Evolutionary conservation across 2,888 invertebrate species (phyloP), one percentile per base, ranked within the genome.

Genomic region (Operophtera brumata): DNA sequence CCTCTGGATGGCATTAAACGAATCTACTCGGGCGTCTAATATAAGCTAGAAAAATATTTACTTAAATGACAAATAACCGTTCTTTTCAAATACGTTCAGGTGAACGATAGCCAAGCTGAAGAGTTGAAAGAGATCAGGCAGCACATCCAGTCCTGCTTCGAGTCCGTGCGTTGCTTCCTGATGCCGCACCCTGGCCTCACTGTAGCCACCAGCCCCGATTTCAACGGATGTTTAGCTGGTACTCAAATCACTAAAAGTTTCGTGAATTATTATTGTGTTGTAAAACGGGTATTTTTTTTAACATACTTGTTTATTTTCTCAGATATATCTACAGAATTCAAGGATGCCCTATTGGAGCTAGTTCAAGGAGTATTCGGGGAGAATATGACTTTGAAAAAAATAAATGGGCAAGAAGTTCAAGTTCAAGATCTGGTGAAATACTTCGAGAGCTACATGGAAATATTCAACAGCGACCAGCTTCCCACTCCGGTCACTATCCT

Each of bases 401-500:
- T 58, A 8, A 51, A 54, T 41, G 58, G 54, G 0, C 48, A 54
- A 13, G 44, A n/a, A 41, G 12, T 58, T 9, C 50, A 54, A 25
- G 14, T 54, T 8, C 57, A 52, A 30, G 61, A 54, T 9, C 51
- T 58, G 39, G 39, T 98, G 57, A 96, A 97, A 78, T 98, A 98
- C 86, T 97, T 98, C 85, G 96, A 96, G 80, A 95, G 96, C 13
- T 99, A 98, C 77, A 96, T 97, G 80, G 94, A 94, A 77, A 96
- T 97, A 69, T 98, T 97, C 83, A 96, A 96, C 84, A 97, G 97
- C 45, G 96, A 97, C 77, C 96, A 97, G 75, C 86, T 98, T 61
- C 98, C 98, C 0, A 97, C 97, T 84, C 98, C 98, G 1, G 97
- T 97, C 82, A 96, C 96, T 59, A 97, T 98, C 96, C 92, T 98